Evolutionary conservation across 2,888 invertebrate genomes (phyloP).

Genomic region (Nebria brevicollis): DNA sequence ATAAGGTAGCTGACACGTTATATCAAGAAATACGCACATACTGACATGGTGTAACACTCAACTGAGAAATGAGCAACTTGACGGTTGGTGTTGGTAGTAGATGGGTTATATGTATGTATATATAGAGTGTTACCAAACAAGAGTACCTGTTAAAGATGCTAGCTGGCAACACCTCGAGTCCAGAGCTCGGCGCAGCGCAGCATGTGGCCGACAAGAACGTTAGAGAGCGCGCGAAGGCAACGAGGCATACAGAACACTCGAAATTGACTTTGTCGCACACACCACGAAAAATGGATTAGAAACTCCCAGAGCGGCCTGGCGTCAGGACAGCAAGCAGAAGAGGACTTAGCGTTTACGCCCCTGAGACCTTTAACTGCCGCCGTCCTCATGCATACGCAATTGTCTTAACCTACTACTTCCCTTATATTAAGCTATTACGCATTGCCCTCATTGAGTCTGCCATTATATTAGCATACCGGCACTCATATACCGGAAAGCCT

Average conservation of each 20-base stretch:
- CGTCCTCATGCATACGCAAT: conserved; percentile 57
- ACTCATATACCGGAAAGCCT: conserved; percentile 58
- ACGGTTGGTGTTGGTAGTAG: too few species aligned
- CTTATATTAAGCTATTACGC: conserved; percentile 59
- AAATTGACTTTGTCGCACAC: conserved; percentile 45
- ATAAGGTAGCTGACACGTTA: not conserved
- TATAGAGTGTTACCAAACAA: not conserved
- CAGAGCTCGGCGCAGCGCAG: not conserved
- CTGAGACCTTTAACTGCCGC: conserved; percentile 42
- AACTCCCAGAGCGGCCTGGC: conserved; percentile 26
- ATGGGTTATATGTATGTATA: too few species aligned
- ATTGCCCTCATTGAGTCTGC: conserved; percentile 59
- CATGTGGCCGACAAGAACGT: not conserved
- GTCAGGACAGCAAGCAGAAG: conserved; percentile 28
- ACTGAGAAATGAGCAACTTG: not conserved
- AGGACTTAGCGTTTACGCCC: conserved; percentile 44
- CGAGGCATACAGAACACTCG: conserved; percentile 42
- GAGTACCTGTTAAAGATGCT: too few species aligned
- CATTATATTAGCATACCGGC: conserved; percentile 61
- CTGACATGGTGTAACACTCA: not conserved
- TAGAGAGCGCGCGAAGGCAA: conserved; percentile 27
- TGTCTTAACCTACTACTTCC: conserved; percentile 57
- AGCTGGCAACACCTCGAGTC: not conserved
- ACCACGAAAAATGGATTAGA: conserved; percentile 45
- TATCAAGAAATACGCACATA: not conserved